A percentile compares a stretch with the other conserved stretches of the same genome.
Evolutionary conservation across 1,140 invertebrate genomes (phyloP).

Genomic region (Trinorchestia longiramus): DNA sequence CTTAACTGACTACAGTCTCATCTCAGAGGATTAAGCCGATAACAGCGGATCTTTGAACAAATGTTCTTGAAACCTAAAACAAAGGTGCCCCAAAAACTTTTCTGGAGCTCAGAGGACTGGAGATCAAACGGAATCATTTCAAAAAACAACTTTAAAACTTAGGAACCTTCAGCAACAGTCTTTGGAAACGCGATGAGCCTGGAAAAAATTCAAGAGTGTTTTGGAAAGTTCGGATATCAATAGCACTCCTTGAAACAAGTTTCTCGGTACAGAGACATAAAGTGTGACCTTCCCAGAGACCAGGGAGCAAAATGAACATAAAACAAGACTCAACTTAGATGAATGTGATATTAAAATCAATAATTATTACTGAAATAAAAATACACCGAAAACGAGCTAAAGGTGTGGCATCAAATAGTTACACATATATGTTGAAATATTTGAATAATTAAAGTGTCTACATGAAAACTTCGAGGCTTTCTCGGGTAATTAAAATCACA

Average conservation of each 20-base stretch:
- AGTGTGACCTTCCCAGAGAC: not conserved
- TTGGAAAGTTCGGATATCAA: not conserved
- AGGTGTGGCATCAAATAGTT: too few species aligned
- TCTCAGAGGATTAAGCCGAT: not conserved
- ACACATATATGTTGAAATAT: too few species aligned
- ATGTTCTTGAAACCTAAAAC: not conserved
- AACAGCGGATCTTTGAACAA: not conserved
- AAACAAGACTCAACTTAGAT: too few species aligned
- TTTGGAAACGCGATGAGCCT: not conserved
- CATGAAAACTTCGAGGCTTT: too few species aligned
- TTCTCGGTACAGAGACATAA: not conserved
- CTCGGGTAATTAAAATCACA: too few species aligned
- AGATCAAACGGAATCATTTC: not conserved
- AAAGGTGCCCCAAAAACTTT: not conserved
- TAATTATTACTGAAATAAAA: too few species aligned
- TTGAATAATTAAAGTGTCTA: too few species aligned
- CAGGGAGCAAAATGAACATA: not conserved
- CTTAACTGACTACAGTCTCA: not conserved
- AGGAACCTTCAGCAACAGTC: not conserved
- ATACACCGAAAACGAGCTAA: too few species aligned
- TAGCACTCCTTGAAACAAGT: not conserved
- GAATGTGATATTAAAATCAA: too few species aligned
- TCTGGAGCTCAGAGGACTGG: not conserved
- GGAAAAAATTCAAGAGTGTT: not conserved
- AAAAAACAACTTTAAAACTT: not conserved